Evolutionary conservation across 2,888 invertebrate genomes (phyloP).

Genomic region (Proisotoma minuta): DNA sequence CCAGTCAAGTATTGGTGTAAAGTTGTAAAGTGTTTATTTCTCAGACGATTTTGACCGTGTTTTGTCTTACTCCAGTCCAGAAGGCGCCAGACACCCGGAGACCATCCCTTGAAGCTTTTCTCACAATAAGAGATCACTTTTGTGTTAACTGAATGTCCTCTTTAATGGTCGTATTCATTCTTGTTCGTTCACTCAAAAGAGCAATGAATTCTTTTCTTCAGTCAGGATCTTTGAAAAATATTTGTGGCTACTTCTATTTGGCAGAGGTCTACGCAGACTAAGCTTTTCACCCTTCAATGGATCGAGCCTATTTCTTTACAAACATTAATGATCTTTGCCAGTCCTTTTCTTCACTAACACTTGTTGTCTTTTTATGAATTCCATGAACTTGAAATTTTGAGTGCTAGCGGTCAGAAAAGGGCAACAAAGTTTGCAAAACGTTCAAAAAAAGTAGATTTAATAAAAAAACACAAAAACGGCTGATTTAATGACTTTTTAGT

Average conservation of each 20-base stretch:
- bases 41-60: constrained; percentile 16
- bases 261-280: no score
- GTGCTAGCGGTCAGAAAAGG: not conserved
- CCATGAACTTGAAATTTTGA: not conserved
- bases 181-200: constrained; percentile 7
- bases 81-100: constrained; percentile 17
- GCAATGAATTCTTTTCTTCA: not conserved
- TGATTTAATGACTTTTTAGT: no score
- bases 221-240: constrained; percentile 2
- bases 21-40: constrained; percentile 14
- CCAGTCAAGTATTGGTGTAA: constrained; percentile 12
- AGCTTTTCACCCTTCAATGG: constrained; percentile 4
- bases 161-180: constrained; percentile 8
- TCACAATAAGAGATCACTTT: not conserved
- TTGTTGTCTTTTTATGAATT: constrained; percentile 5
- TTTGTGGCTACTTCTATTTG: constrained; percentile 5
- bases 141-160: not conserved
- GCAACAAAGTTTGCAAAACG: not conserved
- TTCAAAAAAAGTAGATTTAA: no score
- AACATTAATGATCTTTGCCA: not conserved
- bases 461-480: no score
- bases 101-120: not conserved
- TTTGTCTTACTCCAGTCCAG: constrained; percentile 14
- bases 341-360: constrained; percentile 1
- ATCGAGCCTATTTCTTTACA: not conserved